These are phyloP conservation scores for Peucedramus taeniatus DNA, from an alignment of 2,113 vertebrate genomes.

Conservation along the genomic window DNA sequence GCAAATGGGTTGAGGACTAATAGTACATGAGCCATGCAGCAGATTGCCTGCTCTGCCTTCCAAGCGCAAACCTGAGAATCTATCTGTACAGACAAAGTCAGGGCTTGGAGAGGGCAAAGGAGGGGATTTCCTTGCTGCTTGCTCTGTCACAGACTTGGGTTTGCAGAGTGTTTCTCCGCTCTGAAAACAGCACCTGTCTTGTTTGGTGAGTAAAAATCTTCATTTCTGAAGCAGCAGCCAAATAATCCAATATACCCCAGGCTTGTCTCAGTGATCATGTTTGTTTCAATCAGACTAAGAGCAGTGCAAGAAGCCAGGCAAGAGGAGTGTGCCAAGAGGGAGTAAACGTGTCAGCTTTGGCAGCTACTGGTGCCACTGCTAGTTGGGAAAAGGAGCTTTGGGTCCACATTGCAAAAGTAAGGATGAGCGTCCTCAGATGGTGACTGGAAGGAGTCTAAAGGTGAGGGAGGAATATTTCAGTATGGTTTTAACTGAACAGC, in stretches of 20 bases:
- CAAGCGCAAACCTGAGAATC: not conserved
- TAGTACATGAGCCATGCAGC: not conserved
- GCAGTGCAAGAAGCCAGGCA: not conserved
- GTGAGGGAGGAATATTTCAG: not conserved
- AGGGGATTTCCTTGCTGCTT: not conserved
- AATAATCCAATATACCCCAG: not conserved
- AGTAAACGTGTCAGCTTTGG: not conserved
- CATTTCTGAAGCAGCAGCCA: not conserved
- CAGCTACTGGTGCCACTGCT: not conserved
- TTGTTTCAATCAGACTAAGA: not conserved
- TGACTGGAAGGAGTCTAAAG: not conserved
- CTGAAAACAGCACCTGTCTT: not conserved
- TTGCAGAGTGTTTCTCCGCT: not conserved
- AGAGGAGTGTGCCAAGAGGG: not conserved
- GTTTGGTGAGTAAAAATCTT: not conserved
- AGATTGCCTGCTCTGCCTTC: constrained; percentile 42
- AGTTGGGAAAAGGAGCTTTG: not conserved
- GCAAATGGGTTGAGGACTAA: constrained; percentile 38
- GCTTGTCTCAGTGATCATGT: not conserved
- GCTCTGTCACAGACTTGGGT: not conserved
- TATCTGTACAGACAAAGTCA: not conserved
- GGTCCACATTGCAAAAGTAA: not conserved
- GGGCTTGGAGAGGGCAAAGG: not conserved
- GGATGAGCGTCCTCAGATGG: not conserved
- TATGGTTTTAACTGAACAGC: not conserved